Percentiles rank a stretch among this genome's conserved stretches.
Evolutionary conservation across 1,140 invertebrate genomes (phyloP).

Genomic region (Anagrus nilaparvatae): DNA sequence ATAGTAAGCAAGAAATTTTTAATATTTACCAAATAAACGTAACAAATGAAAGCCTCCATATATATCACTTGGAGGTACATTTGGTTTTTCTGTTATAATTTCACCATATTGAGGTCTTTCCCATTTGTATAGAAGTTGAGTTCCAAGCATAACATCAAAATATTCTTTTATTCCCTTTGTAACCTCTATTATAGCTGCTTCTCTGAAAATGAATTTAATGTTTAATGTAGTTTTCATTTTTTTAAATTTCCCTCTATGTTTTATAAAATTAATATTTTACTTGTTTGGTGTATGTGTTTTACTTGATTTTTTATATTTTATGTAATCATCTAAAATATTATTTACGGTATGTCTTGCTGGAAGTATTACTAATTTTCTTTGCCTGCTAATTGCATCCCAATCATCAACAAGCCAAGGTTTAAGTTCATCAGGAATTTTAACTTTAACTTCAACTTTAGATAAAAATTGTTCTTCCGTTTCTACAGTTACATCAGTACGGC

Average conservation of each 20-base stretch:
- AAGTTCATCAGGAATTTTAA: conserved; percentile 89
- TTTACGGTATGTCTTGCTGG: conserved; percentile 80
- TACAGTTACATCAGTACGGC: conserved; percentile 53
- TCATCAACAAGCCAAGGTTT: conserved; percentile 92
- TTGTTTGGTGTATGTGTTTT: conserved; percentile 73
- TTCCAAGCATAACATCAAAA: conserved; percentile 89
- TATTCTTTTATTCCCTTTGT: conserved; percentile 85
- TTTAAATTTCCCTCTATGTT: too few relatives aligned
- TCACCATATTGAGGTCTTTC: conserved; percentile 89
- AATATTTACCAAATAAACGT: conserved; percentile 58
- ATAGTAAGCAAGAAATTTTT: background rate
- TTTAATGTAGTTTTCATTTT: too few relatives aligned
- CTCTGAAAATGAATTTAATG: conserved; percentile 41
- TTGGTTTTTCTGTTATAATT: conserved; percentile 67
- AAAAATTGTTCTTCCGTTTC: conserved; percentile 71
- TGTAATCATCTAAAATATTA: conserved; percentile 81
- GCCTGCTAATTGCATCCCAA: conserved; percentile 83
- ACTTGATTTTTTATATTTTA: conserved; percentile 67
- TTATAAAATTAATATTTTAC: conserved; percentile 28
- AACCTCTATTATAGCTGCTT: conserved; percentile 67
- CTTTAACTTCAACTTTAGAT: conserved; percentile 74
- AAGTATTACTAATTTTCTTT: conserved; percentile 76
- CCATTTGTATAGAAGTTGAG: conserved; percentile 90
- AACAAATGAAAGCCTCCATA: conserved; percentile 91
- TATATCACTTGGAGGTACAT: conserved; percentile 69